Conservation (phyloP, 2,888 invertebrate genomes). For the Cryptocephalus primarius region DNA sequence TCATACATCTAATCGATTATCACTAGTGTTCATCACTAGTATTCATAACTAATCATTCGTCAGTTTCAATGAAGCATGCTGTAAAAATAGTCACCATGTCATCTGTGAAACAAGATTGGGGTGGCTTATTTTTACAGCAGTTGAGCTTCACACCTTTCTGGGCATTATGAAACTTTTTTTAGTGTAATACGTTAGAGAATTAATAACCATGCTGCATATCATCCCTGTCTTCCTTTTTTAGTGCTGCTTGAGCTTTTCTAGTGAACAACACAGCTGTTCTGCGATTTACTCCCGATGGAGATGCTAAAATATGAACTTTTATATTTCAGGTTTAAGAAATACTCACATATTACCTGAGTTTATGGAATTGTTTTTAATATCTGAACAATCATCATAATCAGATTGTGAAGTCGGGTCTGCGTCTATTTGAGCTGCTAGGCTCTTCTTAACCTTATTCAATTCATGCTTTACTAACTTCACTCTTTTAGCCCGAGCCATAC, state of each 20-base stretch:
- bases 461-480: slow-evolving; percentile 47
- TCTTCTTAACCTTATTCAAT: slow-evolving; percentile 44
- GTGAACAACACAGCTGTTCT: slow-evolving; percentile 70
- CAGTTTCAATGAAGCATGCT: too few species aligned
- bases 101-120: too few species aligned
- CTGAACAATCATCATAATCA: slow-evolving; percentile 19
- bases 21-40: too few species aligned
- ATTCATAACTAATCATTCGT: too few species aligned
- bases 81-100: too few species aligned
- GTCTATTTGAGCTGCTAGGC: slow-evolving; percentile 16
- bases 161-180: too few species aligned
- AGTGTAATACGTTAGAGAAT: too few species aligned
- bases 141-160: too few species aligned
- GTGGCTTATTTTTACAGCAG: too few species aligned
- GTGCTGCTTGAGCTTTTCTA: slow-evolving; percentile 52
- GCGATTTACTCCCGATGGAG: slow-evolving; percentile 54
- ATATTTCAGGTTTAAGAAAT: too few species aligned
- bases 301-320: slow-evolving; percentile 19
- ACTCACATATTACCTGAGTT: slow-evolving; percentile 1
- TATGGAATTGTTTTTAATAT: slow-evolving; percentile 14
- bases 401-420: slow-evolving; percentile 29
- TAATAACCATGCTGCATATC: too few species aligned
- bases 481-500: slow-evolving; percentile 45
- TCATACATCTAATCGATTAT: too few species aligned
- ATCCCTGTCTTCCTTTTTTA: slow-evolving; percentile 35